Evolutionary conservation across 2,113 vertebrate genomes (phyloP).

Genomic region (Nematolebias whitei): DNA sequence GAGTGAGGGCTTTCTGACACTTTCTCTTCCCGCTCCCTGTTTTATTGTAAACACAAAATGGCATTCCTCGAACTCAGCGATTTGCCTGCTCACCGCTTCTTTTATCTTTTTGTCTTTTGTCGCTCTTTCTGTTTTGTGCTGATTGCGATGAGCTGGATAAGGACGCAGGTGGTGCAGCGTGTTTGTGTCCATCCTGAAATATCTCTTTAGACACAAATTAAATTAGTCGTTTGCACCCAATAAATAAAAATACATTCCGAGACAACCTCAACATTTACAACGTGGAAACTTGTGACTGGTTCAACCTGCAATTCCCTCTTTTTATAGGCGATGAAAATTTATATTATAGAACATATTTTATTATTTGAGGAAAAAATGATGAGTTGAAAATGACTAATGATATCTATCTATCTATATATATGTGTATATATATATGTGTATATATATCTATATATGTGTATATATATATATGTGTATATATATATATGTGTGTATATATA

Average conservation of each 20-base stretch:
- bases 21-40: constrained; percentile 56
- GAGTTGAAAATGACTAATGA: no score
- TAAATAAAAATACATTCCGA: not conserved
- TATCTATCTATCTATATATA: no score
- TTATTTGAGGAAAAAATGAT: no score
- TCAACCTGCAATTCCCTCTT: no score
- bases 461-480: no score
- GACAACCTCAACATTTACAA: not conserved
- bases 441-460: no score
- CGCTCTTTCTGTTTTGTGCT: constrained; percentile 48
- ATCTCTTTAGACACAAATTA: not conserved
- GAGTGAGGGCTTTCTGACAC: constrained; percentile 47
- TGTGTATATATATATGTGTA: no score
- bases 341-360: no score
- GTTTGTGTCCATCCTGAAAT: not conserved
- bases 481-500: no score
- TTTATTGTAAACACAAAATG: constrained; percentile 67
- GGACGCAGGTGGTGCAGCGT: constrained; percentile 20
- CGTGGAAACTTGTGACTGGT: no score
- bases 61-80: constrained; percentile 71
- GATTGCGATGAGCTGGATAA: constrained; percentile 56
- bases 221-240: not conserved
- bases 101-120: constrained; percentile 58
- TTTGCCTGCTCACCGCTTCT: constrained; percentile 35
- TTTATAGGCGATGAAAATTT: no score